phyloP scores from a whole-genome alignment of 2,797 vertebrate genomes.

The Spinibarbus caldwelli region DNA sequence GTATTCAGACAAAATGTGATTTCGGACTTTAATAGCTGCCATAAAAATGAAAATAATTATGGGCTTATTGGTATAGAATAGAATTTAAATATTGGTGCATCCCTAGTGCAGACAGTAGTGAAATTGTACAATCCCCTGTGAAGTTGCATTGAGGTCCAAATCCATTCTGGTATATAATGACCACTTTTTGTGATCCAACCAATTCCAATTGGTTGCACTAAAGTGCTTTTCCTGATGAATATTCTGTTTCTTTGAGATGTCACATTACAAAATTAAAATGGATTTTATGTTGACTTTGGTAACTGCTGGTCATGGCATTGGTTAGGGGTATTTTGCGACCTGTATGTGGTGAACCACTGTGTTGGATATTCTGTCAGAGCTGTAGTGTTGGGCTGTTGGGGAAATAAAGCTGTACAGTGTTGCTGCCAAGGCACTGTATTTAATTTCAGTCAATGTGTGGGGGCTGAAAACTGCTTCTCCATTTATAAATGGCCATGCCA shows the following conservation, averaged over 20 bases:
- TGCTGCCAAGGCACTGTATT: slow-evolving; percentile 13
- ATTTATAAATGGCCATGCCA: slow-evolving; percentile 17
- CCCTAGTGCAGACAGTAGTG: not conserved
- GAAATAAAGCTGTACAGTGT: not conserved
- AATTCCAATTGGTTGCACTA: not conserved
- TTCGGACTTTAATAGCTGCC: not conserved
- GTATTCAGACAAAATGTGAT: not conserved
- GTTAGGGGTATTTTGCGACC: not conserved
- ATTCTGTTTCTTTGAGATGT: not conserved
- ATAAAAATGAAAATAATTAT: not conserved
- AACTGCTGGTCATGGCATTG: not conserved
- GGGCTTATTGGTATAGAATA: too few species aligned
- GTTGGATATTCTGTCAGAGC: not conserved
- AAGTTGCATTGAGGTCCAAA: not conserved
- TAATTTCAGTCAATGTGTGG: slow-evolving; percentile 18
- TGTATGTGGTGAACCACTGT: slow-evolving; percentile 1
- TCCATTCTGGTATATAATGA: not conserved
- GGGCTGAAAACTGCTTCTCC: slow-evolving; percentile 6
- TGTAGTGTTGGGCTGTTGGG: slow-evolving; percentile 24
- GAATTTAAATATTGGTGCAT: too few species aligned
- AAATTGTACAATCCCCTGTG: not conserved
- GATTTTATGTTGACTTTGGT: not conserved
- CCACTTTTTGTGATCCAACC: not conserved
- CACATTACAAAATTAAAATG: not conserved
- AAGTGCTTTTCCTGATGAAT: not conserved